Percentiles rank a stretch among this genome's conserved stretches.
Evolutionary conservation across 2,113 vertebrate species (phyloP).

Genomic region (Crocuta crocuta): DNA sequence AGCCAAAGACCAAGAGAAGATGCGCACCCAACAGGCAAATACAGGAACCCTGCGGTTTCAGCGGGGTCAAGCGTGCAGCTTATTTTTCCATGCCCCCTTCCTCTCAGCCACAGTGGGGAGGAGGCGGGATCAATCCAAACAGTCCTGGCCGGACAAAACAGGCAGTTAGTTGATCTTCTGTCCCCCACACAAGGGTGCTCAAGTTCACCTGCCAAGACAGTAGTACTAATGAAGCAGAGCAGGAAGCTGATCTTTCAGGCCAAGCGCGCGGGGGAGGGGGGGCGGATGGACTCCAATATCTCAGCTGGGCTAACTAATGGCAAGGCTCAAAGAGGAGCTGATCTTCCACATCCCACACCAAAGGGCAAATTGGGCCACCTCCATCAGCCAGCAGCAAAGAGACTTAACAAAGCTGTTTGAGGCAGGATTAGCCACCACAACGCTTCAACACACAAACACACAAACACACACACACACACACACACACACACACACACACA

Average conservation of each 20-base stretch:
- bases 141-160: background rate
- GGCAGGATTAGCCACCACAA: background rate
- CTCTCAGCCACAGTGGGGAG: background rate
- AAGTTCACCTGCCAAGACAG: background rate
- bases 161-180: background rate
- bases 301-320: background rate
- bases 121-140: background rate
- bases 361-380: background rate
- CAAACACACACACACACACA: background rate
- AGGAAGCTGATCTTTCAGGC: background rate
- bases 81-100: background rate
- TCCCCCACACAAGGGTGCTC: background rate
- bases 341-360: background rate
- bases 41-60: background rate
- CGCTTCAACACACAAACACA: background rate
- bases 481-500: background rate
- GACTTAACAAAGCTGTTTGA: conserved; percentile 2
- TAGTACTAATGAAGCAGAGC: background rate
- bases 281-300: background rate
- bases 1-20: background rate
- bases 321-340: background rate
- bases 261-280: background rate
- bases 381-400: background rate
- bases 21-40: background rate
- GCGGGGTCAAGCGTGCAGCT: background rate